Percentiles rank a stretch among this genome's conserved stretches.
phyloP scores from a whole-genome alignment of 1,140 invertebrate genomes.

The Pristionchus pacificus region DNA sequence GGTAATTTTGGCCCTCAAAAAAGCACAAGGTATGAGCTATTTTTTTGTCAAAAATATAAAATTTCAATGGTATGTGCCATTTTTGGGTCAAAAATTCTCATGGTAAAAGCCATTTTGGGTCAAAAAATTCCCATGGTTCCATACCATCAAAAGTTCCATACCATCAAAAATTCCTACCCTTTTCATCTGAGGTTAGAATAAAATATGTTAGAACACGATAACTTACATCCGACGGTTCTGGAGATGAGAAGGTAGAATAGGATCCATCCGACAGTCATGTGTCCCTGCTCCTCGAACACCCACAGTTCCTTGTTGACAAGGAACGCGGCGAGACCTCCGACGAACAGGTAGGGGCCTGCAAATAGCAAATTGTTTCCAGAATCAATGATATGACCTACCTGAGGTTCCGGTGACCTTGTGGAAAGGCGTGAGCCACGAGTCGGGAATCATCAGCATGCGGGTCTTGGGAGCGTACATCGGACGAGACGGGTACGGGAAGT shows the following conservation, averaged over 20 bases:
- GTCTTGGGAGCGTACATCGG: conserved; percentile 53
- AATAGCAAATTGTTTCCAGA: not conserved
- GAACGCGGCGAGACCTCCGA: conserved; percentile 49
- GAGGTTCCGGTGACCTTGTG: conserved; percentile 55
- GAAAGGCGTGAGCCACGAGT: conserved; percentile 54
- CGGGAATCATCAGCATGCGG: conserved; percentile 48
- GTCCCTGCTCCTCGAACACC: conserved; percentile 54
- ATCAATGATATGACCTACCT: conserved; percentile 26
- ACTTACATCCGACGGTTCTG: conserved; percentile 44
- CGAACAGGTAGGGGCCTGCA: conserved; percentile 52
- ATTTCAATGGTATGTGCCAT: too few species aligned
- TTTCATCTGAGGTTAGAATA: too few species aligned
- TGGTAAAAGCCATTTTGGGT: too few species aligned
- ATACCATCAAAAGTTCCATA: too few species aligned
- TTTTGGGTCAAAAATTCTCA: too few species aligned
- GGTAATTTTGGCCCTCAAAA: too few species aligned
- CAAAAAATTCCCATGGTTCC: too few species aligned
- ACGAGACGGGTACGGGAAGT: conserved; percentile 52
- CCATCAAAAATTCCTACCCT: too few species aligned
- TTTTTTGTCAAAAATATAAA: too few species aligned
- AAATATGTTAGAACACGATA: too few species aligned
- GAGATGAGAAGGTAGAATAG: conserved; percentile 42
- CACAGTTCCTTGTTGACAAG: conserved; percentile 54
- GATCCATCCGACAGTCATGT: conserved; percentile 48
- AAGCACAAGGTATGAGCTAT: too few species aligned